These are phyloP conservation scores for Labeo catla DNA, from an alignment of 2,113 vertebrate genomes.

Conservation along the genomic window DNA sequence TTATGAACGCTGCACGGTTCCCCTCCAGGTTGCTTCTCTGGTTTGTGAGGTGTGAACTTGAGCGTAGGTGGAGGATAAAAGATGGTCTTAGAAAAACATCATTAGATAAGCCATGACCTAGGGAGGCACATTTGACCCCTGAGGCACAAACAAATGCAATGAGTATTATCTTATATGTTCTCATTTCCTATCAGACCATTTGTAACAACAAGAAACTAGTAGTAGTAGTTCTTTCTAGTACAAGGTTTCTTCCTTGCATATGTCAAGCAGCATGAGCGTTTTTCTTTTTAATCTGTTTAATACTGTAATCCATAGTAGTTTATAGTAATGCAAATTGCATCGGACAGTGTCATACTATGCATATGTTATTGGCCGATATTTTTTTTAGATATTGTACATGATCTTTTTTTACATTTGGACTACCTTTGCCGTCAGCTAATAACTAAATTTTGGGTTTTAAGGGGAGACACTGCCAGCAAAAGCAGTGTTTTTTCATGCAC, in stretches of 20 bases:
- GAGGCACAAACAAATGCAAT: neutral
- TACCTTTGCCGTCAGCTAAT: neutral
- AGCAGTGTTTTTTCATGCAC: too few species aligned
- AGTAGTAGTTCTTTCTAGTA: neutral
- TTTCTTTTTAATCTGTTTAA: neutral
- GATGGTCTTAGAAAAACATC: conserved; percentile 20
- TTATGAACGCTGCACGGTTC: conserved; percentile 39
- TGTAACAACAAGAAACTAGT: neutral
- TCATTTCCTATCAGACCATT: neutral
- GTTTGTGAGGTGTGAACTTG: conserved; percentile 54
- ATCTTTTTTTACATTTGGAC: neutral
- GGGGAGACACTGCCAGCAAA: too few species aligned
- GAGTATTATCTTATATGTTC: neutral
- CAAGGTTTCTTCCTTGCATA: neutral
- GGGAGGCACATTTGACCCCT: neutral
- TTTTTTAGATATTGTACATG: neutral
- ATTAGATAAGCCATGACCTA: conserved; percentile 50
- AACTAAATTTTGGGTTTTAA: neutral
- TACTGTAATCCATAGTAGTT: neutral
- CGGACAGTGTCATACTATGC: neutral
- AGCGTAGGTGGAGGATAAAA: conserved; percentile 24
- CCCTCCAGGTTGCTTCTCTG: conserved; percentile 54
- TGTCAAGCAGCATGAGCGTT: neutral
- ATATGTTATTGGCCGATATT: neutral
- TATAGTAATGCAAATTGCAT: neutral